Percentiles rank a stretch among this genome's conserved stretches.
phyloP scores from a whole-genome alignment of 2,888 invertebrate genomes.

The Zeuzera pyrina region DNA sequence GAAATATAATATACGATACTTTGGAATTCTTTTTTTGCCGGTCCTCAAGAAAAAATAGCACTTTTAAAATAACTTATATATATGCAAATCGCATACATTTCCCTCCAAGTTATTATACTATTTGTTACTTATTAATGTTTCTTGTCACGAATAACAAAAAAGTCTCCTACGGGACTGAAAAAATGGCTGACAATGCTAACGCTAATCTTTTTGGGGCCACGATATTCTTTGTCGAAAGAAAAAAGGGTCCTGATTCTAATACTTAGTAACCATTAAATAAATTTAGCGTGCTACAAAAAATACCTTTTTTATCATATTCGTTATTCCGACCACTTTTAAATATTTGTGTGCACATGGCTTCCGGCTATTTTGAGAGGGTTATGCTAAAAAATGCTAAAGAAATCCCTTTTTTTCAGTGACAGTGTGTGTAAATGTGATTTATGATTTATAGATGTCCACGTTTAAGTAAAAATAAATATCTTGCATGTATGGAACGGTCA shows the following conservation, averaged over 20 bases:
- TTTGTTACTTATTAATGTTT: slow-evolving; percentile 66
- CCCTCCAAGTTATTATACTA: slow-evolving; percentile 30
- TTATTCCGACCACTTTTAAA: slow-evolving; percentile 60
- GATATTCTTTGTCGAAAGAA: slow-evolving; percentile 48
- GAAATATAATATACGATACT: too few species aligned
- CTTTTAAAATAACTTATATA: too few species aligned
- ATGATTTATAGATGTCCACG: slow-evolving; percentile 29
- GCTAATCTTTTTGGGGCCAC: slow-evolving; percentile 60
- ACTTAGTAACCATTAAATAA: slow-evolving; percentile 70
- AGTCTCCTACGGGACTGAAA: slow-evolving; percentile 31
- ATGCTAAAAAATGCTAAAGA: slow-evolving; percentile 54
- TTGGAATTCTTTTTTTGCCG: too few species aligned
- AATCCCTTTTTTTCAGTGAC: slow-evolving; percentile 32
- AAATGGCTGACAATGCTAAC: slow-evolving; percentile 57
- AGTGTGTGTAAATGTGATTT: slow-evolving; percentile 29
- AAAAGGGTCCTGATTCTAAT: slow-evolving; percentile 57
- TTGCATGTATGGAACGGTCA: slow-evolving; percentile 17
- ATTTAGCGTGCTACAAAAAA: slow-evolving; percentile 44
- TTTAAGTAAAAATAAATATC: slow-evolving; percentile 11
- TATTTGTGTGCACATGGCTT: slow-evolving; percentile 70
- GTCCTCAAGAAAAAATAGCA: too few species aligned
- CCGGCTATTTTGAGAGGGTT: slow-evolving; percentile 69
- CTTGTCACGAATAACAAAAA: slow-evolving; percentile 53
- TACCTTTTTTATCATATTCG: slow-evolving; percentile 20
- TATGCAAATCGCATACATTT: too few species aligned